Evolutionary conservation across 2,113 vertebrate genomes (phyloP).

Genomic region (Piaya cayana): DNA sequence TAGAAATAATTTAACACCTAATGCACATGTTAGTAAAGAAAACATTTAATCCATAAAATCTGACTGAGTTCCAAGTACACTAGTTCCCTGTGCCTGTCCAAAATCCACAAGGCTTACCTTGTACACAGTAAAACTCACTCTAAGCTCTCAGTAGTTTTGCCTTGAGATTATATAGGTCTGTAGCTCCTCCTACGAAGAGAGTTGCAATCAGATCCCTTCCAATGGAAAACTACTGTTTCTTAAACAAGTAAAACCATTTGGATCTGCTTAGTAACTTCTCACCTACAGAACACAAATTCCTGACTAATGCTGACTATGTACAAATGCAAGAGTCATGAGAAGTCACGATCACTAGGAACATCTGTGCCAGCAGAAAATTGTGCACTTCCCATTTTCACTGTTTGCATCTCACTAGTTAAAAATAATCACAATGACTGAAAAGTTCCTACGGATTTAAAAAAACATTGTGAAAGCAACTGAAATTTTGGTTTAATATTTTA

Average conservation of each 20-base stretch:
- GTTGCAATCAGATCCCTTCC: too few relatives aligned
- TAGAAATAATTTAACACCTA: background rate
- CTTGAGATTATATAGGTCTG: background rate
- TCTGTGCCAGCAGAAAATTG: background rate
- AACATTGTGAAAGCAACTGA: background rate
- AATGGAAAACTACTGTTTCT: background rate
- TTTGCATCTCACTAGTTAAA: background rate
- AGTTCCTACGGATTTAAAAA: background rate
- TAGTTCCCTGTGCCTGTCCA: background rate
- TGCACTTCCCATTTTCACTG: background rate
- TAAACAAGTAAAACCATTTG: background rate
- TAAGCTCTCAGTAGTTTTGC: background rate
- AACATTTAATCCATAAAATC: background rate
- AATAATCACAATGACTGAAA: rapidly evolving
- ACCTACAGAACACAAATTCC: background rate
- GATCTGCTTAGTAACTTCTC: background rate
- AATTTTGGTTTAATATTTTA: background rate
- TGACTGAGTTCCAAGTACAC: background rate
- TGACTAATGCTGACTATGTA: background rate
- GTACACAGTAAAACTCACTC: rapidly evolving
- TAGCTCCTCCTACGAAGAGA: background rate
- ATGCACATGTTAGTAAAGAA: background rate
- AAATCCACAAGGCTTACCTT: background rate
- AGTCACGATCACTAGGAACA: background rate
- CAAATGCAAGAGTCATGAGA: background rate